Evolutionary conservation across 2,113 vertebrate species (phyloP).

Genomic region (Telmatochromis sp.): DNA sequence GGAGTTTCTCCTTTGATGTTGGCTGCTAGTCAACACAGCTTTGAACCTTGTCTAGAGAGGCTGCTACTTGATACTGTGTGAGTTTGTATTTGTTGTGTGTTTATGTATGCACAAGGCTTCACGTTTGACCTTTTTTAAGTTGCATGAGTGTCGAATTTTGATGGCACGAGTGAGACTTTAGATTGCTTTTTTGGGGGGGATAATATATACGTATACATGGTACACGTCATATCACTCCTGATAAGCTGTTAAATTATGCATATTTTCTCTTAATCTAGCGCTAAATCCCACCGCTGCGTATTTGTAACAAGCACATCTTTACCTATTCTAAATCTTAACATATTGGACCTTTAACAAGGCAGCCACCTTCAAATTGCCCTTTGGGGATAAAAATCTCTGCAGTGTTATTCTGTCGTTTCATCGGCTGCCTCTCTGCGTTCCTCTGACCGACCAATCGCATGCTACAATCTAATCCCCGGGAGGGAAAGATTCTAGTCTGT

Average conservation of each 20-base stretch:
- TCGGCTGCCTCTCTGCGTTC: conserved; percentile 40
- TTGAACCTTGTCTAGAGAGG: conserved; percentile 43
- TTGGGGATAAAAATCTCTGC: conserved; percentile 57
- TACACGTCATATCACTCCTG: neutral
- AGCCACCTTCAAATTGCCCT: conserved; percentile 62
- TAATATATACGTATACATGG: neutral
- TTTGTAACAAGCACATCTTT: conserved; percentile 9
- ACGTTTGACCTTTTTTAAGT: conserved; percentile 28
- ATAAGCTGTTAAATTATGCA: conserved; percentile 2
- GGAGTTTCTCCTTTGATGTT: conserved; percentile 67
- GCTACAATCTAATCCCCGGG: conserved; percentile 58
- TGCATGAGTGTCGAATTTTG: neutral
- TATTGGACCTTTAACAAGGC: conserved; percentile 33
- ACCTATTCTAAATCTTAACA: conserved; percentile 15
- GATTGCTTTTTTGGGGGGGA: neutral
- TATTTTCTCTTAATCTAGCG: neutral
- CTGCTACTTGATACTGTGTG: conserved; percentile 18
- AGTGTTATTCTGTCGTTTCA: conserved; percentile 57
- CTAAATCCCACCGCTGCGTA: neutral
- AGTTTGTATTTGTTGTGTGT: conserved; percentile 28
- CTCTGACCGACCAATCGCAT: conserved; percentile 47
- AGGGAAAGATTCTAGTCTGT: conserved; percentile 55
- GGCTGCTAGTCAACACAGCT: conserved; percentile 46
- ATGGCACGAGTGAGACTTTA: neutral
- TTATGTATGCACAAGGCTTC: neutral